Percentiles rank a stretch among this genome's conserved stretches.
Conservation (phyloP, 53 echinoderm and acorn worm species). For the Luidia sarsii region DNA sequence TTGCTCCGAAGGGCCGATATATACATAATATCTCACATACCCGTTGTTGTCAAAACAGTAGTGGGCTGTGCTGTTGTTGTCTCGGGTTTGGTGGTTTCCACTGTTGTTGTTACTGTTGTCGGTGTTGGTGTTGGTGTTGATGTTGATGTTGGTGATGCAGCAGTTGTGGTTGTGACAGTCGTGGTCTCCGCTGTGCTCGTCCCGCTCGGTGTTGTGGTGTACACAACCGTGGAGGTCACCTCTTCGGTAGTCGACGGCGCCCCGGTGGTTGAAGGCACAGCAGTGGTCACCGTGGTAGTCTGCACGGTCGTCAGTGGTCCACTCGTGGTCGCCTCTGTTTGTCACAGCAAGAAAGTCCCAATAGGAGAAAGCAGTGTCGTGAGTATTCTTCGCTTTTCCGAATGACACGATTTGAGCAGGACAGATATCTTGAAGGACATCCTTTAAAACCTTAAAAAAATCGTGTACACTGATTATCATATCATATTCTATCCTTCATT, state of each 20-base stretch:
- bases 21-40: too few species aligned
- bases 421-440: background rate
- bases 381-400: background rate
- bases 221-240: background rate
- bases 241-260: slow-evolving; percentile 26
- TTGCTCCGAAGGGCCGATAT: too few species aligned
- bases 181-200: slow-evolving; percentile 34
- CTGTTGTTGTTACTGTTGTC: background rate
- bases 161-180: background rate
- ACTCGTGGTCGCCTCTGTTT: background rate
- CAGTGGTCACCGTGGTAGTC: background rate
- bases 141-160: background rate
- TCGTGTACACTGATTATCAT: background rate
- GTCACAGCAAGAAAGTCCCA: background rate
- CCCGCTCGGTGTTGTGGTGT: slow-evolving; percentile 2
- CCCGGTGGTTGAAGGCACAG: slow-evolving; percentile 11
- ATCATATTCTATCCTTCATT: background rate
- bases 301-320: background rate
- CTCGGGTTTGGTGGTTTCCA: background rate
- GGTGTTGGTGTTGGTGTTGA: background rate
- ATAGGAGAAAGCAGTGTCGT: background rate
- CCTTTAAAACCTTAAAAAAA: background rate
- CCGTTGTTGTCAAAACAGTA: too few species aligned
- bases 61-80: too few species aligned
- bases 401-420: background rate